Percentiles rank a stretch among this genome's conserved stretches.
Evolutionary conservation across 2,797 vertebrate genomes (phyloP).

Genomic region (Coccyzus lansbergi): DNA sequence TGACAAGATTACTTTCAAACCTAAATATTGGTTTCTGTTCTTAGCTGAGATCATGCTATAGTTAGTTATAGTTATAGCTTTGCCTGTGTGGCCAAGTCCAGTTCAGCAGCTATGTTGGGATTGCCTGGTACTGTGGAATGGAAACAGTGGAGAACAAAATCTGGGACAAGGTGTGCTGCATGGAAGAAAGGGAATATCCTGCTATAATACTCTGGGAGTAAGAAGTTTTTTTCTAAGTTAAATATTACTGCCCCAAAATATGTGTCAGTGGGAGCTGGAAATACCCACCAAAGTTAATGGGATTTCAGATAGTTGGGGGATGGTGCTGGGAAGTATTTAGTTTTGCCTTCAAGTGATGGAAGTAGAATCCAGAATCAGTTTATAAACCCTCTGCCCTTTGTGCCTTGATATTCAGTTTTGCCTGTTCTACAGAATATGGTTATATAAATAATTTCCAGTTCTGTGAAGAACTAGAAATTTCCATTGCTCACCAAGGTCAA

Average conservation of each 20-base stretch:
- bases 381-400: background rate
- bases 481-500: background rate
- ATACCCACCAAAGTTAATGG: background rate
- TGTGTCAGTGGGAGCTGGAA: background rate
- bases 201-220: background rate
- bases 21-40: conserved; percentile 61
- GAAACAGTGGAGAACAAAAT: background rate
- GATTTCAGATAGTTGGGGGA: background rate
- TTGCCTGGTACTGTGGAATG: background rate
- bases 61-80: conserved; percentile 31
- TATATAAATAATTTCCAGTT: background rate
- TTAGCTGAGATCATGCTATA: conserved; percentile 44
- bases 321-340: background rate
- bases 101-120: conserved; percentile 44
- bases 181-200: background rate
- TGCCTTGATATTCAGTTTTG: accelerated
- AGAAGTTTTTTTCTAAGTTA: background rate
- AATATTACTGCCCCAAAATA: background rate
- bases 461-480: background rate
- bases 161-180: background rate
- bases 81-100: background rate
- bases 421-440: background rate
- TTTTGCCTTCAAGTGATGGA: background rate
- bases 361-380: background rate
- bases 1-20: conserved; percentile 69